A percentile compares a stretch with the other conserved stretches of the same genome.
phyloP scores from a whole-genome alignment of 2,113 vertebrate species.

The Anthoscopus minutus region DNA sequence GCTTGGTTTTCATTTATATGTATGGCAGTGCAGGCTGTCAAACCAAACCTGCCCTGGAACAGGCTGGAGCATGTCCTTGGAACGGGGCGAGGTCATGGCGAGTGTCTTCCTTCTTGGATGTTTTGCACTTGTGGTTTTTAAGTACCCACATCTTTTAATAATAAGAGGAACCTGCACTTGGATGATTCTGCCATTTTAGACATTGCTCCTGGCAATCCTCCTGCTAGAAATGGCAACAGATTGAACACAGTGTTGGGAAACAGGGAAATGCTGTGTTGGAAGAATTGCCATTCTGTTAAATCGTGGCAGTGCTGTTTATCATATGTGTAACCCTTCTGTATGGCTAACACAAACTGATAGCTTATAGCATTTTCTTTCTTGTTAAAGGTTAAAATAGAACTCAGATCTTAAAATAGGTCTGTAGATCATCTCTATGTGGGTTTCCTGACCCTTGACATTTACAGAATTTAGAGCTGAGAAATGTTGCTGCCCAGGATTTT shows the following conservation, averaged over 20 bases:
- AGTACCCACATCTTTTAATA: background rate
- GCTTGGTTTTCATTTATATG: background rate
- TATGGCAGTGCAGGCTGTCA: background rate
- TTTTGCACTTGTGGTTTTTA: background rate
- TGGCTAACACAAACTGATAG: background rate
- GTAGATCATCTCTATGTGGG: background rate
- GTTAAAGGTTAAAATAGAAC: background rate
- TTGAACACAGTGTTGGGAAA: fast-evolving
- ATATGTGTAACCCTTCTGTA: fast-evolving
- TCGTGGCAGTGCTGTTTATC: fast-evolving
- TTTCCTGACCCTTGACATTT: background rate
- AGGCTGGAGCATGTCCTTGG: background rate
- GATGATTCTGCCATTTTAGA: background rate
- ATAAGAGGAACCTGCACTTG: background rate
- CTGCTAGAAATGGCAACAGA: background rate
- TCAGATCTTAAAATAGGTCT: background rate
- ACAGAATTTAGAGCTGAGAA: background rate
- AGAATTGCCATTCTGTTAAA: fast-evolving
- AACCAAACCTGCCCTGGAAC: background rate
- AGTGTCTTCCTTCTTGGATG: background rate
- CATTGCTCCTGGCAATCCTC: background rate
- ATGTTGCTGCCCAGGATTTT: background rate
- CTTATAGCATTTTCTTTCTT: background rate
- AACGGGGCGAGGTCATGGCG: background rate
- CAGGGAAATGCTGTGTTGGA: background rate